Percentiles rank a stretch among this genome's conserved stretches.
Conservation (phyloP, 2,113 vertebrate species). For the Macrotis lagotis region DNA sequence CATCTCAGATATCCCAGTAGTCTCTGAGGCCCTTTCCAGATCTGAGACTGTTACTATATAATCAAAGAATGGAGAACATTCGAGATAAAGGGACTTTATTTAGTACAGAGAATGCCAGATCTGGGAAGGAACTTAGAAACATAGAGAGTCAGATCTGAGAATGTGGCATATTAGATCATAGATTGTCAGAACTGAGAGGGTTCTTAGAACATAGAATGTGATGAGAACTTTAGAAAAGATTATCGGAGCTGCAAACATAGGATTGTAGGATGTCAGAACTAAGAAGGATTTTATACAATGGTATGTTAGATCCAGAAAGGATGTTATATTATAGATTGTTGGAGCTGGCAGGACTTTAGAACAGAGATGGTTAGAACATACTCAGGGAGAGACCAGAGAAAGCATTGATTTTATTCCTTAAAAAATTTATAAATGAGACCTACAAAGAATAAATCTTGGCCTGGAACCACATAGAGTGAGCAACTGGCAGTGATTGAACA, state of each 20-base stretch:
- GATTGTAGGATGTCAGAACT: neutral
- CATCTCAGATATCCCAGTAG: neutral
- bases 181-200: neutral
- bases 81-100: neutral
- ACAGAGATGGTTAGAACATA: neutral
- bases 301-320: neutral
- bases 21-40: neutral
- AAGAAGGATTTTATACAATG: neutral
- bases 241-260: neutral
- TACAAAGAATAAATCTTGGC: no score
- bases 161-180: neutral
- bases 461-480: no score
- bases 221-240: neutral
- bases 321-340: neutral
- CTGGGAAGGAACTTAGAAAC: neutral
- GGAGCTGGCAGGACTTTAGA: neutral
- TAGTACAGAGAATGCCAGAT: neutral
- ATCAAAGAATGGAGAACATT: neutral
- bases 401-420: no score
- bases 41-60: neutral
- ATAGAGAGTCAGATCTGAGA: neutral
- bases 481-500: no score
- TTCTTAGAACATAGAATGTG: neutral
- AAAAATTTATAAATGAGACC: no score
- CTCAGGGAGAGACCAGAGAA: neutral